Base-by-base conservation (phyloP, 2,888 invertebrate genomes). In the Ophion ellenae region DNA sequence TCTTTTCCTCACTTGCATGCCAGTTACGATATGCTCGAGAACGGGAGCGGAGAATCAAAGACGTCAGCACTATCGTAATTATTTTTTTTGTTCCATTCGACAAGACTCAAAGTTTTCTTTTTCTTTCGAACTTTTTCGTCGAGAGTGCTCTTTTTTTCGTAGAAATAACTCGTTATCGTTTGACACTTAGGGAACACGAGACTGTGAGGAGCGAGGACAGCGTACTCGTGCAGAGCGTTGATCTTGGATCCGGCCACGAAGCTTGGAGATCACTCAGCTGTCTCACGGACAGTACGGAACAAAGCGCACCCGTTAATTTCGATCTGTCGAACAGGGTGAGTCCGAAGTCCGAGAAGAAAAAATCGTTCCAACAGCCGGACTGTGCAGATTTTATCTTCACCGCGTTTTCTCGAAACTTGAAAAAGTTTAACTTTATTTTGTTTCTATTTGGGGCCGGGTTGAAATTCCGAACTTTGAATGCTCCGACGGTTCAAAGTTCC, bases 251-350 rank as follows among this genome's bases (percentile, higher is more conserved):
- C 0, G 96, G 95, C 6, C 95, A 95, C 24, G 97, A 97, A 93
- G 97, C 96, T 87, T 97, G 97, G 95, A 97, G 97, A 89, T 97
- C 97, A 6, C 94, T 98, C 20, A 98, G 98, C 92, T 97, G 97
- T 89, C 95, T 98, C 86, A 98, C 98, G 0, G 98, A 98, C 93
- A 98, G 98, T 93, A 98, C 98, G 0, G 98, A 98, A 91, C 98
- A 98, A 92, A 97, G 97, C 91, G 98, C 97, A 63, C 98, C 98
- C 0, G 97, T 98, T 87, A 97, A 98, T 94, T 98, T 98, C 92
- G 98, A 98, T 92, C 97, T 98, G 96, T 98, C 98, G 83, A 98
- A 98, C 94, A 96, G 98, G 92, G 98, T 97, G 92, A 94, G 95
- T 45, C 61, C 28, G n/a, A 45, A 63, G 4, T 2, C 20, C 53